phyloP scores from a whole-genome alignment of 2,888 invertebrate genomes.

The Hypomecis punctinalis region DNA sequence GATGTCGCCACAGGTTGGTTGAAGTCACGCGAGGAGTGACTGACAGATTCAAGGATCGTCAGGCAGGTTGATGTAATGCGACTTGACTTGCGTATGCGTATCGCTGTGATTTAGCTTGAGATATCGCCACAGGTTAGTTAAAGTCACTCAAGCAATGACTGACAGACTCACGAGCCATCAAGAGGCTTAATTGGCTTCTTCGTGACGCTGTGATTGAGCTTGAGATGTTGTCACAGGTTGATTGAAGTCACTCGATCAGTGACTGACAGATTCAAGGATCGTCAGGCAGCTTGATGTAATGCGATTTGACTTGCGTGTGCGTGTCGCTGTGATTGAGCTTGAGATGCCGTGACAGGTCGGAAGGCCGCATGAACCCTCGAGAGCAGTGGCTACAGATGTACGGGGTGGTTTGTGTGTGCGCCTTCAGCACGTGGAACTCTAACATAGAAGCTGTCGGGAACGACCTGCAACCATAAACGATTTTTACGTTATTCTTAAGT shows the following conservation, averaged over 20 bases:
- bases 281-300: constrained; percentile 30
- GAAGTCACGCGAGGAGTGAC: no score
- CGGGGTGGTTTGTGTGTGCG: constrained; percentile 76
- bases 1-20: no score
- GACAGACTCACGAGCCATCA: neutral
- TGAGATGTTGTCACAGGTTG: constrained; percentile 74
- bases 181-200: constrained; percentile 27
- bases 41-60: neutral
- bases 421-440: constrained; percentile 76
- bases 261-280: neutral
- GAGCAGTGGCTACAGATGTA: constrained; percentile 75
- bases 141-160: constrained; percentile 73
- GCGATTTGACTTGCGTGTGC: constrained; percentile 31
- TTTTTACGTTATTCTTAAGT: no score
- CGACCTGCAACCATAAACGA: constrained; percentile 38
- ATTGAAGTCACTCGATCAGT: constrained; percentile 31
- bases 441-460: constrained; percentile 77
- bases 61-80: neutral
- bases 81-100: neutral
- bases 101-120: constrained; percentile 71
- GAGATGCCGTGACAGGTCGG: constrained; percentile 75
- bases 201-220: constrained; percentile 67
- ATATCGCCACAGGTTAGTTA: constrained; percentile 76
- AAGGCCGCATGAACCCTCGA: constrained; percentile 72
- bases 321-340: constrained; percentile 68